Conservation (phyloP, 1,140 invertebrate genomes). For the Euborellia annulipes region DNA sequence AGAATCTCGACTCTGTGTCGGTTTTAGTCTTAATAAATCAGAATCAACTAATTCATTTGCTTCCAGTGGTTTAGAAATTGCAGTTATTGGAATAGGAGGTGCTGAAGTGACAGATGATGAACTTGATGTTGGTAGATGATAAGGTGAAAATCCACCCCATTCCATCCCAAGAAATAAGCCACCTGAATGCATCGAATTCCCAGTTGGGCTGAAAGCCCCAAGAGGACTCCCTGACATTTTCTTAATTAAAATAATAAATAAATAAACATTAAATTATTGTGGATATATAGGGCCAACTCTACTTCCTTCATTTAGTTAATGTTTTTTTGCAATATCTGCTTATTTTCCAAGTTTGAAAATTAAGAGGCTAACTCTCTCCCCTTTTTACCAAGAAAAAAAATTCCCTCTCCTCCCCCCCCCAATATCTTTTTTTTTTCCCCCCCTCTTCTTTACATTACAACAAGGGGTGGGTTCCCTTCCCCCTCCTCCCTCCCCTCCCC, state of each 20-base stretch:
- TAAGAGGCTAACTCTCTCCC: no score
- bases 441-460: no score
- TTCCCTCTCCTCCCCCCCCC: no score
- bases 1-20: slow-evolving; percentile 11
- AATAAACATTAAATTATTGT: neutral
- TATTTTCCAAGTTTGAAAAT: no score
- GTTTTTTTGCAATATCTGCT: no score
- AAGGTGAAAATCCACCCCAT: slow-evolving; percentile 32
- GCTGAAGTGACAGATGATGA: slow-evolving; percentile 21
- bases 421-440: no score
- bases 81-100: slow-evolving; percentile 27
- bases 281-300: no score
- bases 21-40: slow-evolving; percentile 29
- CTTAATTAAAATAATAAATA: neutral
- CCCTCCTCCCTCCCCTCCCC: no score
- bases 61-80: slow-evolving; percentile 27
- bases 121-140: slow-evolving; percentile 16
- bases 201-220: neutral
- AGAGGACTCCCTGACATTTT: neutral
- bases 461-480: no score
- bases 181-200: neutral
- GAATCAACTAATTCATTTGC: slow-evolving; percentile 28
- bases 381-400: no score
- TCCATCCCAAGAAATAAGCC: slow-evolving; percentile 31
- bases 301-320: no score